Evolutionary conservation across 2,113 vertebrate species (phyloP), one percentile per base, ranked within the genome.

Genomic region (Onychostoma macrolepis): DNA sequence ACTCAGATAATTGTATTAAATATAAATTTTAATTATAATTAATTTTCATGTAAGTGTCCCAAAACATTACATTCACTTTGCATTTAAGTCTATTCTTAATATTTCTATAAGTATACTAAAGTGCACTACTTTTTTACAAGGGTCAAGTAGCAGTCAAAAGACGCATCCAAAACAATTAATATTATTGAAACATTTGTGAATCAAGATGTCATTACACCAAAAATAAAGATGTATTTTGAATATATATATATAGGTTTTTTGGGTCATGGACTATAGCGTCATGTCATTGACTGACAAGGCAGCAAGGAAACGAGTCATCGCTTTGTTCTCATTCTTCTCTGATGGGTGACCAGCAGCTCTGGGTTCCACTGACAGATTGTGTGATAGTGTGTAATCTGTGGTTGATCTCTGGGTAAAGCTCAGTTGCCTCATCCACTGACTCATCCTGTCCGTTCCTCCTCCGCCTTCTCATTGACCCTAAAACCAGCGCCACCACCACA

Each of bases 331-430:
- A 0, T 30, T 78, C 17, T 10, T 6, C 30, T 79, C 36, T 36
- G 28, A 24, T 36, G 21, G 30, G 53, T n/a, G 30, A 58, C 45
- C 45, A 76, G 74, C 74, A 77, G 43, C 43, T 50, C 50, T 58
- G 24, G 6, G 19, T 80, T 56, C 8, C 5, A 36, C 21, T 58
- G 28, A 76, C 72, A 76, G 72, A 76, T 76, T 80, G 77, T 38
- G 77, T 79, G 72, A 75, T 26, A 38, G 28, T 36, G 48, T 80
- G 50, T 13, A 80, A 80, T 80, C 48, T 38, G 77, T n/a, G 19
- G 9, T 80, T 80, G 76, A 80, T 80, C 50, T 80, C 77, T 76
- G 72, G 41, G 41, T 28, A 45, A 75, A 75, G 72, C 72, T 76
- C 72, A 38, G 19, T 76, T 56, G 76, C 15, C 48, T 53, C 76